These are phyloP conservation scores for Campoletis sonorensis DNA, from an alignment of 1,140 invertebrate species.

Conservation along the genomic window DNA sequence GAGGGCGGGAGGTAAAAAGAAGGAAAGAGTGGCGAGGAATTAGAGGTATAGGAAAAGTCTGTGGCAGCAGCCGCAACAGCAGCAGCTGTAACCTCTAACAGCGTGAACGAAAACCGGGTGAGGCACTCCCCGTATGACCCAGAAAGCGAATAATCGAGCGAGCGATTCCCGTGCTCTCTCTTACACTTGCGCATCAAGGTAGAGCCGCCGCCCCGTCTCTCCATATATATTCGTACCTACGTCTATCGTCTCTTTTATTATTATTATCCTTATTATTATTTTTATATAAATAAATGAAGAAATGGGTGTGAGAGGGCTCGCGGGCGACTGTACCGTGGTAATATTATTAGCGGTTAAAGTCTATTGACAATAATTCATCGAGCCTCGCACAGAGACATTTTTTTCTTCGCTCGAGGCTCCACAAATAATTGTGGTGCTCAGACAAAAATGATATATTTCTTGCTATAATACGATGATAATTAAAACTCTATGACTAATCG, in stretches of 20 bases:
- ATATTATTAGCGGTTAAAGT: neutral
- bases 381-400: neutral
- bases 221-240: neutral
- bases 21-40: constrained; percentile 14
- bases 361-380: neutral
- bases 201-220: neutral
- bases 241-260: too few species aligned
- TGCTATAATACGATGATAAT: too few species aligned
- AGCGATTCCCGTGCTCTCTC: constrained; percentile 39
- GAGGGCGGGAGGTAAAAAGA: neutral
- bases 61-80: constrained; percentile 36
- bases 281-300: too few species aligned
- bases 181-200: constrained; percentile 32
- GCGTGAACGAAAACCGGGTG: constrained; percentile 42
- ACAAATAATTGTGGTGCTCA: too few species aligned
- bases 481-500: too few species aligned
- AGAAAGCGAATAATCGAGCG: constrained; percentile 47
- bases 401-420: too few species aligned
- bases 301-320: neutral
- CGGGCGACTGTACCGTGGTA: neutral
- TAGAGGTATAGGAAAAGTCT: constrained; percentile 32
- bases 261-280: too few species aligned
- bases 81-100: constrained; percentile 32
- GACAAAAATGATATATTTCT: too few species aligned
- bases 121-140: constrained; percentile 45